A percentile compares a stretch with the other conserved stretches of the same genome.
phyloP scores from a whole-genome alignment of 1,140 invertebrate genomes.

The Tetramorium simillimum region DNA sequence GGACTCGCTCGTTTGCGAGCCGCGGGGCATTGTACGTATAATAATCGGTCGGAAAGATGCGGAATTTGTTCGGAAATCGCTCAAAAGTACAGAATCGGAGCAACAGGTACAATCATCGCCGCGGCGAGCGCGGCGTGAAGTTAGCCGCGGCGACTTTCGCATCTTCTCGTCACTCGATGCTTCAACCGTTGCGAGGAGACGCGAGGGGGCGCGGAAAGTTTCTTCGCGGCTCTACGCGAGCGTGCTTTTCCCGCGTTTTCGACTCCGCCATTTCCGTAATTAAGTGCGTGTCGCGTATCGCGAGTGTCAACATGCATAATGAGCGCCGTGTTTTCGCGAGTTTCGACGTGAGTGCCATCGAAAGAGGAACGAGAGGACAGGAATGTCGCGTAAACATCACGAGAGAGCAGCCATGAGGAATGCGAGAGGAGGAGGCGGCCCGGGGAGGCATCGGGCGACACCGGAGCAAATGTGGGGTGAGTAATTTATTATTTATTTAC shows the following conservation, averaged over 20 bases:
- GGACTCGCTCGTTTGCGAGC: no score
- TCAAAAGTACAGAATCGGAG: neutral
- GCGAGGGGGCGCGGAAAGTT: neutral
- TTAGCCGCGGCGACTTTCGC: neutral
- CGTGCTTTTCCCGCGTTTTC: neutral
- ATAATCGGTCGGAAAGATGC: neutral
- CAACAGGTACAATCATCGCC: neutral
- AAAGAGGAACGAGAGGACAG: neutral
- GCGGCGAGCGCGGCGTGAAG: neutral
- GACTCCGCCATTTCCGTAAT: neutral
- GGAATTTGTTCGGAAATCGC: neutral
- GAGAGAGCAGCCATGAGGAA: neutral
- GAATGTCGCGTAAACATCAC: neutral
- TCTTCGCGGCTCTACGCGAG: neutral
- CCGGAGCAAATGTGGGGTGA: neutral
- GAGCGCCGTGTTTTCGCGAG: neutral
- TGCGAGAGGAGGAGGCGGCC: neutral
- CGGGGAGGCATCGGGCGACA: neutral
- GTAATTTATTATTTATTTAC: neutral
- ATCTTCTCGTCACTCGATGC: neutral
- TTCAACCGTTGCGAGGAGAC: neutral
- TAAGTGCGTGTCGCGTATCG: neutral
- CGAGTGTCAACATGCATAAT: neutral
- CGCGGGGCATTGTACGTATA: neutral
- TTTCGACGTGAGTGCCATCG: neutral